Percentiles rank a stretch among this genome's conserved stretches.
Evolutionary conservation across 1,140 invertebrate genomes (phyloP).

Genomic region (Chionoecetes opilio): DNA sequence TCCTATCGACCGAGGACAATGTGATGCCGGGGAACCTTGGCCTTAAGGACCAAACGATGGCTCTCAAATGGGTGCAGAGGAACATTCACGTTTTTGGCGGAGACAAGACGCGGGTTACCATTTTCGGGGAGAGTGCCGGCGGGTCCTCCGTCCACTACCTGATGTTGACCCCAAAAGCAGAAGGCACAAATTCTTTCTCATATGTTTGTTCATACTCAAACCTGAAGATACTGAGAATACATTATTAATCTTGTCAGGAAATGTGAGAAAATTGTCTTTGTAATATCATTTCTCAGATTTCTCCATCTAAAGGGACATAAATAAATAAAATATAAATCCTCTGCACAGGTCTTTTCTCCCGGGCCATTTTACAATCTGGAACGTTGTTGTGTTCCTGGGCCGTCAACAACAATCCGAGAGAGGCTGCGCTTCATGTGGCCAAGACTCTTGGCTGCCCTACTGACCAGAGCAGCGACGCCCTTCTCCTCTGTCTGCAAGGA

Average conservation of each 20-base stretch:
- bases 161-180: slow-evolving; percentile 87
- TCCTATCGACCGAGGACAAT: slow-evolving; percentile 94
- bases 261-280: too few species aligned
- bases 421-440: not conserved
- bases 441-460: not conserved
- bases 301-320: too few species aligned
- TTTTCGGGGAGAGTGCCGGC: slow-evolving; percentile 86
- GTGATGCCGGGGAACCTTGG: slow-evolving; percentile 94
- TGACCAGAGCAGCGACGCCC: not conserved
- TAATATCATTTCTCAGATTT: too few species aligned
- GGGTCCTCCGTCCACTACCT: slow-evolving; percentile 87
- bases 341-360: slow-evolving; percentile 50
- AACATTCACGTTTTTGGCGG: slow-evolving; percentile 86
- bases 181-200: slow-evolving; percentile 73
- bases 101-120: slow-evolving; percentile 86
- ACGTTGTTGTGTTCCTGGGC: slow-evolving; percentile 64
- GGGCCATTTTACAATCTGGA: slow-evolving; percentile 61
- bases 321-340: too few species aligned
- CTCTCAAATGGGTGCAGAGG: slow-evolving; percentile 93
- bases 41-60: slow-evolving; percentile 96
- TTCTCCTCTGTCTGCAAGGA: slow-evolving; percentile 11
- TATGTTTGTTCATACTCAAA: too few species aligned
- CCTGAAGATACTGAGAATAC: too few species aligned
- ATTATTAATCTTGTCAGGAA: too few species aligned
- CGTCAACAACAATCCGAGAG: not conserved